Conservation (phyloP, 2,797 vertebrate species). For the Girardinus metallicus region DNA sequence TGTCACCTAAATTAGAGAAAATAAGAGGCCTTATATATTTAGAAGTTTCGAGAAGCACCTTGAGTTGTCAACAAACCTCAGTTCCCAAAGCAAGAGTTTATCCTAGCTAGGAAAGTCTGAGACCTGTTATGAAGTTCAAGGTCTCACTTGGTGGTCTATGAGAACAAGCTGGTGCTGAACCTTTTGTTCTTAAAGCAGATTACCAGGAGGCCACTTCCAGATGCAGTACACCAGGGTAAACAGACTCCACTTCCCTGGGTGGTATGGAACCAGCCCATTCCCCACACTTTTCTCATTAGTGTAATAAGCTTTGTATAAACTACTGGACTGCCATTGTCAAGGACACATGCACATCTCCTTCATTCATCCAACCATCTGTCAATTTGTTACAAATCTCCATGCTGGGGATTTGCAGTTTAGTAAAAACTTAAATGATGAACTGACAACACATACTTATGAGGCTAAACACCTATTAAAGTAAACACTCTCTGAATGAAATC, state of each 20-base stretch:
- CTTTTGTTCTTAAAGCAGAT: slow-evolving; percentile 80
- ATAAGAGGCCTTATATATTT: not conserved
- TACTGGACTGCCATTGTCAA: slow-evolving; percentile 68
- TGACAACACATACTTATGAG: not conserved
- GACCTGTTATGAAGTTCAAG: slow-evolving; percentile 66
- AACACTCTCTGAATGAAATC: slow-evolving; percentile 5
- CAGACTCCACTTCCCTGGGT: slow-evolving; percentile 73
- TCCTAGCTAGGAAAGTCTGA: slow-evolving; percentile 56
- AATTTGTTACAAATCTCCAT: slow-evolving; percentile 28
- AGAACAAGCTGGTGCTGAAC: slow-evolving; percentile 81
- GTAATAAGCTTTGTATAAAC: slow-evolving; percentile 79
- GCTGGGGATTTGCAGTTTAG: slow-evolving; percentile 20
- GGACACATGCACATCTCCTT: slow-evolving; percentile 60
- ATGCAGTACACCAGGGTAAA: slow-evolving; percentile 72
- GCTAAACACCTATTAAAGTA: not conserved
- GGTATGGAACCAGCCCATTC: slow-evolving; percentile 75
- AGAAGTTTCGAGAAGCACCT: slow-evolving; percentile 35
- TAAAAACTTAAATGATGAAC: slow-evolving; percentile 5
- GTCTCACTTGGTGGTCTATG: slow-evolving; percentile 81
- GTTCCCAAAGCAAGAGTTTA: slow-evolving; percentile 52
- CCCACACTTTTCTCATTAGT: slow-evolving; percentile 83
- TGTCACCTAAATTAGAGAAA: slow-evolving; percentile 4
- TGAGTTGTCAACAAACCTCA: slow-evolving; percentile 33
- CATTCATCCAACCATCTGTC: slow-evolving; percentile 32
- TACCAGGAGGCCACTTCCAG: slow-evolving; percentile 80